Evolutionary conservation across 1,140 invertebrate species (phyloP).

Genomic region (Geopemphigus sp.): DNA sequence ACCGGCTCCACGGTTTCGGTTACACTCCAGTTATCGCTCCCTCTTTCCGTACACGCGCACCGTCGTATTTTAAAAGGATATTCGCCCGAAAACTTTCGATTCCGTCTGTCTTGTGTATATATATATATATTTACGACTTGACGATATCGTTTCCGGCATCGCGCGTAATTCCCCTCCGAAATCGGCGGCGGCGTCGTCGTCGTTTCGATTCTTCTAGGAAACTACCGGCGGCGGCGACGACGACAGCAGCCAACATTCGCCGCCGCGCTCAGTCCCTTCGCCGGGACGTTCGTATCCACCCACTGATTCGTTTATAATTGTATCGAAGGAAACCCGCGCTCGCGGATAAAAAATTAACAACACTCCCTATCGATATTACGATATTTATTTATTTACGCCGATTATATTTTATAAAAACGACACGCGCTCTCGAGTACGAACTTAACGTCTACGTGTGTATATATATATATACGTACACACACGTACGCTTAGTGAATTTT

Average conservation of each 20-base stretch:
- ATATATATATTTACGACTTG: too few species aligned
- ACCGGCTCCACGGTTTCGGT: constrained; percentile 48
- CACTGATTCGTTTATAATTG: too few species aligned
- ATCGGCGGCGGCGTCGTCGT: background rate
- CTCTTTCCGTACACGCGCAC: background rate
- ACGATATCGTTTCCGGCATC: too few species aligned
- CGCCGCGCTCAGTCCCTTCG: too few species aligned
- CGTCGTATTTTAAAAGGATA: constrained; percentile 31
- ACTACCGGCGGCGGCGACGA: constrained; percentile 10
- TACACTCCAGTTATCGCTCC: constrained; percentile 34
- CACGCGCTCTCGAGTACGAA: too few species aligned
- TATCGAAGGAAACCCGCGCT: too few species aligned
- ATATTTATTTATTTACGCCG: too few species aligned
- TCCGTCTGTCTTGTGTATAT: too few species aligned
- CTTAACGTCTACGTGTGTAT: background rate
- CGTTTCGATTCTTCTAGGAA: constrained; percentile 18
- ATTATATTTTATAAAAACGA: too few species aligned
- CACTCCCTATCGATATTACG: too few species aligned
- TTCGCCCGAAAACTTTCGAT: constrained; percentile 20
- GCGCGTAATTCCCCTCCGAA: constrained; percentile 7
- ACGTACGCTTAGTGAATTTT: background rate
- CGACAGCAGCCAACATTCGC: background rate
- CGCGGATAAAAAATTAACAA: too few species aligned
- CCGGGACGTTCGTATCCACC: too few species aligned
- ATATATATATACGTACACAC: background rate